Evolutionary conservation across 2,113 vertebrate species (phyloP).

Genomic region (Synchiropus splendidus): DNA sequence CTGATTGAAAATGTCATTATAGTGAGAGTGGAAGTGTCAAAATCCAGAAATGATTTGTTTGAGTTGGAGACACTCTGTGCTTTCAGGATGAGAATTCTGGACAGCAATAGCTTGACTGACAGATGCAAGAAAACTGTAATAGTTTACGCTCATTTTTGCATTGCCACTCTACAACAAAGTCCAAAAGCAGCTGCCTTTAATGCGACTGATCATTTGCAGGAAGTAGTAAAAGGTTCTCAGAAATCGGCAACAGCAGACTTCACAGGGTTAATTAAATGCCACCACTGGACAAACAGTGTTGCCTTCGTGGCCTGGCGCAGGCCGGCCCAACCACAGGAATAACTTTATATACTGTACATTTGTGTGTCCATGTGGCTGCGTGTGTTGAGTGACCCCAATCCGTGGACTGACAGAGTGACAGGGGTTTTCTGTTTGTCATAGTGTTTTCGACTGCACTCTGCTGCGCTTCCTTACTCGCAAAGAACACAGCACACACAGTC

Average conservation of each 20-base stretch:
- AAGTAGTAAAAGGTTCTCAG: slow-evolving; percentile 14
- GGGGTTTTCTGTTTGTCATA: slow-evolving; percentile 17
- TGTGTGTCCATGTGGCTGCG: slow-evolving; percentile 1
- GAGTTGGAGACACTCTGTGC: too few species aligned
- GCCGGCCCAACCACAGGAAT: slow-evolving; percentile 9
- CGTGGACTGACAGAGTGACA: slow-evolving; percentile 3
- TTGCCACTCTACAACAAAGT: too few species aligned
- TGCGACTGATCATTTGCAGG: slow-evolving; percentile 6
- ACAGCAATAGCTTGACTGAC: too few species aligned
- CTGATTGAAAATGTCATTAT: too few species aligned
- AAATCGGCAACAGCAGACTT: slow-evolving; percentile 13
- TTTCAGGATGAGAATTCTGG: too few species aligned
- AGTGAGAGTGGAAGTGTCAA: too few species aligned
- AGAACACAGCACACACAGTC: background rate
- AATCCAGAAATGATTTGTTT: too few species aligned
- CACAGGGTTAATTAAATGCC: slow-evolving; percentile 28
- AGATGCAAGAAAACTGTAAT: too few species aligned
- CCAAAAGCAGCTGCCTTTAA: slow-evolving; percentile 14
- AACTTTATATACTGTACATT: slow-evolving; percentile 9
- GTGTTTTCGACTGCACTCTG: background rate
- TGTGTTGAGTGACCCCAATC: slow-evolving; percentile 11
- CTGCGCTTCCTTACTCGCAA: slow-evolving; percentile 1
- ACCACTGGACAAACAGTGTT: slow-evolving; percentile 24
- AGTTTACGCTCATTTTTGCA: too few species aligned
- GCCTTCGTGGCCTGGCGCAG: slow-evolving; percentile 16